Conservation (phyloP, 1,140 invertebrate species). For the Megalonaias nervosa region DNA sequence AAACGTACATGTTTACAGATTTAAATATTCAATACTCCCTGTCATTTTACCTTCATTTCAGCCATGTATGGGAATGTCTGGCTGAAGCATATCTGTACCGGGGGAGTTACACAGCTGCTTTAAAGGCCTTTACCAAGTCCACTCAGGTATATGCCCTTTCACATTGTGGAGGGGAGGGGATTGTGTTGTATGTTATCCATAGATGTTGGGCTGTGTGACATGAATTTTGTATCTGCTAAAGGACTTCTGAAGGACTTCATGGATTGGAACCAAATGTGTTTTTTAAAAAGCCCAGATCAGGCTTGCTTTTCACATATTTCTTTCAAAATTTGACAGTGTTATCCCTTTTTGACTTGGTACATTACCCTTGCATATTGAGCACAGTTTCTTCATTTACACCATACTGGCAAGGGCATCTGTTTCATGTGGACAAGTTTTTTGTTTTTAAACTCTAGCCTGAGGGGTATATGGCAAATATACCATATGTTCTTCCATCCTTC, state of each 20-base stretch:
- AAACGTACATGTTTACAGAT: neutral
- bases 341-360: neutral
- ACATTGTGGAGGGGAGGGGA: neutral
- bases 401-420: too few relatives aligned
- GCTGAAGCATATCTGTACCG: constrained; percentile 89
- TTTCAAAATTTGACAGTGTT: neutral
- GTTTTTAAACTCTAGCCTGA: too few relatives aligned
- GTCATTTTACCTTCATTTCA: constrained; percentile 52
- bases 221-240: too few relatives aligned
- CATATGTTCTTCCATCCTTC: too few relatives aligned
- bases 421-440: too few relatives aligned
- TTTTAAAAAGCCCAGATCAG: neutral
- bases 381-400: too few relatives aligned
- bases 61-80: constrained; percentile 86
- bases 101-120: constrained; percentile 87
- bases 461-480: too few relatives aligned
- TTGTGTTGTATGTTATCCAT: neutral
- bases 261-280: neutral
- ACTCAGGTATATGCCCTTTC: constrained; percentile 47
- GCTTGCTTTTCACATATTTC: neutral
- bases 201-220: neutral
- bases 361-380: too few relatives aligned
- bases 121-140: constrained; percentile 88
- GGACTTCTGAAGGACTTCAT: too few relatives aligned
- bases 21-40: neutral